phyloP scores from a whole-genome alignment of 2,113 vertebrate species.

The Steatornis caripensis region DNA sequence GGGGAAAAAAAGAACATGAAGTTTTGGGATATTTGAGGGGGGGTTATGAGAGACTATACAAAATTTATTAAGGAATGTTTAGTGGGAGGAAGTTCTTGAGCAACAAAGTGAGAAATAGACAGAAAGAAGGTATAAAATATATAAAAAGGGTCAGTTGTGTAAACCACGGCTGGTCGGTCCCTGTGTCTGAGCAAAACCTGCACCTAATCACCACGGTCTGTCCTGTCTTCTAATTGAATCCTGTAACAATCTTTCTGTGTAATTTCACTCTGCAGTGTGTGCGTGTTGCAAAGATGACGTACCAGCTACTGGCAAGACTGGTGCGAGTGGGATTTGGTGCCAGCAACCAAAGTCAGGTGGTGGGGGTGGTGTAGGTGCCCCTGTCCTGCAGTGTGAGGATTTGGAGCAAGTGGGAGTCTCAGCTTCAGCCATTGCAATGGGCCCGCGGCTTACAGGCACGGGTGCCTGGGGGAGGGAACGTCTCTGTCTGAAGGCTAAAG shows the following conservation, averaged over 20 bases:
- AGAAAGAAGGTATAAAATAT: background rate
- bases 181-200: background rate
- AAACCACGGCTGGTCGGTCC: background rate
- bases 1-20: background rate
- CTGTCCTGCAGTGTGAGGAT: background rate
- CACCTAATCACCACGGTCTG: rapidly evolving
- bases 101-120: background rate
- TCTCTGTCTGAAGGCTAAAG: background rate
- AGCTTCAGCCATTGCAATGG: background rate
- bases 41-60: background rate
- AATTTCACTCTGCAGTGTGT: rapidly evolving
- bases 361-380: background rate
- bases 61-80: background rate
- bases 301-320: background rate
- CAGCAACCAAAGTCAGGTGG: background rate
- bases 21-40: background rate
- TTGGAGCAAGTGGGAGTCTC: background rate
- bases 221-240: background rate
- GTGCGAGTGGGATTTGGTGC: rapidly evolving
- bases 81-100: background rate
- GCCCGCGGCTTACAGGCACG: rapidly evolving
- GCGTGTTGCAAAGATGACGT: background rate
- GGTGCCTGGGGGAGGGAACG: rapidly evolving
- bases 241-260: background rate
- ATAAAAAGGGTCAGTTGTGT: background rate